Evolutionary conservation across 2,113 vertebrate genomes (phyloP), one percentile per base, ranked within the genome.

Genomic region (Leptobrachium leishanense): DNA sequence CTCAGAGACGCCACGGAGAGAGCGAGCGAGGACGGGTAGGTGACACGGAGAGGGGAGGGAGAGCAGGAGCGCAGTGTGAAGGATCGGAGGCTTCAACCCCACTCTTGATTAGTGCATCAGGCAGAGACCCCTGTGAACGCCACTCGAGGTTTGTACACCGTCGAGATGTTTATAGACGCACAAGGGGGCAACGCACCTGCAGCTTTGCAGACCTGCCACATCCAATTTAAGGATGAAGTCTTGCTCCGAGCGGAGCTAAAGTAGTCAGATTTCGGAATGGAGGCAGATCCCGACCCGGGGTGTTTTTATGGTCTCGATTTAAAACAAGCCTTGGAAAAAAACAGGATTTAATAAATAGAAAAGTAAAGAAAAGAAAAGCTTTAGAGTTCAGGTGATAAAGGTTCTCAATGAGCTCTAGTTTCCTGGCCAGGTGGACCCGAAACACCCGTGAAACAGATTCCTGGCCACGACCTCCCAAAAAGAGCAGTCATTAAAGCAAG

Each of bases 201-300:
- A 39, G 46, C n/a, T 71, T 44, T 46, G 43, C 68, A 71, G n/a
- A 39, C 41, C 70, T 80, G 77, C 77, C 77, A 72, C 1, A 46
- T 43, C 53, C 53, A 74, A 79, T 79, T 55, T 69, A 79, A 39
- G 44, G 68, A 69, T 1, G 13, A 65, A 65, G 63, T 40, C 39
- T 65, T 15, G n/a, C 63, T 65, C 63, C 1, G 63, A 2, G 20
- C 39, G 6, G 11, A 9, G 63, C n/a, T 2, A 40, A 39, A n/a
- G 31, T 1, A 31, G n/a, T 3, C 55, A 59, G 10, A 12, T 59
- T 13, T 59, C 10, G 4, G 13, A 11, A 15, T 2, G 11, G 10
- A 59, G 55, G 10, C 13, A 3, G 20, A 50, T 4, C 46, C 46
- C 8, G 4, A 50, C 8, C 8, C 46, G 4, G 8, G 46, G 46